These are phyloP conservation scores for Caenorhabditis auriculariae DNA, from an alignment of 2,888 invertebrate species.

Conservation along the genomic window DNA sequence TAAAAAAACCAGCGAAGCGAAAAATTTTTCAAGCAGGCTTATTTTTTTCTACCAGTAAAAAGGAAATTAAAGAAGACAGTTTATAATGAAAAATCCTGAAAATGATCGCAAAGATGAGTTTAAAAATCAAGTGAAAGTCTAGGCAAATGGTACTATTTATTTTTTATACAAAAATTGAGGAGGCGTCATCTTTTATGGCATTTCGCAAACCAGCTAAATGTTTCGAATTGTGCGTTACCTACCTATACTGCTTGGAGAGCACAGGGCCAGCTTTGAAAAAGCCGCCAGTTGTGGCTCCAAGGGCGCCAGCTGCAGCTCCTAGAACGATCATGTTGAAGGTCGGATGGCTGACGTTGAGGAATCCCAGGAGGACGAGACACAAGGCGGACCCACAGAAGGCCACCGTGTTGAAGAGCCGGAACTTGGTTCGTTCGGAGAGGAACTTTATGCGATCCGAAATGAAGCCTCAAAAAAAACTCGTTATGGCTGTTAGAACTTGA, in stretches of 20 bases:
- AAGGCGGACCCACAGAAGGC: constrained; percentile 54
- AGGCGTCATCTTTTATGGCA: too few species aligned
- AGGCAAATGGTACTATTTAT: too few species aligned
- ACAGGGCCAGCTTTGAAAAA: constrained; percentile 60
- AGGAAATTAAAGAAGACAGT: too few species aligned
- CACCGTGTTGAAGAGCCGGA: constrained; percentile 59
- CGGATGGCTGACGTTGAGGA: constrained; percentile 44
- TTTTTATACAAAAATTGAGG: too few species aligned
- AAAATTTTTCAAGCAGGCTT: too few species aligned
- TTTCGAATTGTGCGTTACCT: too few species aligned
- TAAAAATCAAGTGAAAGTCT: too few species aligned
- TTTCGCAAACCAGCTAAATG: too few species aligned
- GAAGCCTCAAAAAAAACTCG: constrained; percentile 15
- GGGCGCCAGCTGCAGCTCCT: constrained; percentile 40
- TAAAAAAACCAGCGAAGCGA: too few species aligned
- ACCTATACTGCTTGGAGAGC: constrained; percentile 55
- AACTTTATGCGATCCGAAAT: constrained; percentile 48
- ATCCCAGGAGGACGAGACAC: constrained; percentile 51
- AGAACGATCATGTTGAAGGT: constrained; percentile 37
- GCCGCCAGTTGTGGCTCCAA: constrained; percentile 57
- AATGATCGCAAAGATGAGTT: too few species aligned
- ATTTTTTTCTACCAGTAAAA: too few species aligned
- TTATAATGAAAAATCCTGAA: too few species aligned
- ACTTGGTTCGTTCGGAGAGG: constrained; percentile 56
- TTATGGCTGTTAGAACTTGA: not conserved